Evolutionary conservation across 1,140 invertebrate species (phyloP).

Genomic region (Hycleus phaleratus): DNA sequence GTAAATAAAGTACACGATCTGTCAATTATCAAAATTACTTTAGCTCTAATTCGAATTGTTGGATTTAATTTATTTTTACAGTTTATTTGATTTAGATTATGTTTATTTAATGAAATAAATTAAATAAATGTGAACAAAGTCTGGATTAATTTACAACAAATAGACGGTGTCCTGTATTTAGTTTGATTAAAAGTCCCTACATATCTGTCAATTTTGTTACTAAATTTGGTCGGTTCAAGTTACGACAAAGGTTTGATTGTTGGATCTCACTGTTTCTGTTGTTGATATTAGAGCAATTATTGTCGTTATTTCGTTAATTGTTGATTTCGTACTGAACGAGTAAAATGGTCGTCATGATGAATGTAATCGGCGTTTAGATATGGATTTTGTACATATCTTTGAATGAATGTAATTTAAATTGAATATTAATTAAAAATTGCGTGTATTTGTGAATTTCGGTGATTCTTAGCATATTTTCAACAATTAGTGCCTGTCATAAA

Average conservation of each 20-base stretch:
- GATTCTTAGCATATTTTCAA: neutral
- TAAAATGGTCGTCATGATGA: conserved; percentile 21
- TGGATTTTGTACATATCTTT: conserved; percentile 23
- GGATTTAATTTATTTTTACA: too few species aligned
- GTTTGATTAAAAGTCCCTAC: conserved; percentile 1
- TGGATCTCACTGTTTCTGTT: neutral
- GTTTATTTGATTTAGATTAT: too few species aligned
- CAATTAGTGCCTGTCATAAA: conserved; percentile 22
- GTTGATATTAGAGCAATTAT: too few species aligned
- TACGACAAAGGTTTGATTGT: neutral
- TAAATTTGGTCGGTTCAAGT: neutral
- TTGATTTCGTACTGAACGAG: neutral
- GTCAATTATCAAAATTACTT: too few species aligned
- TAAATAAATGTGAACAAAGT: too few species aligned
- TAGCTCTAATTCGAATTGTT: too few species aligned
- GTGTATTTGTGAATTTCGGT: too few species aligned
- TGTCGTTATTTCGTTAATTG: too few species aligned
- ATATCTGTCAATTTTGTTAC: conserved; percentile 2
- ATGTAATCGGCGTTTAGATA: conserved; percentile 18
- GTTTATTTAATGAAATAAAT: too few species aligned
- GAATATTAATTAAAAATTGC: neutral
- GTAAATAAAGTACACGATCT: too few species aligned
- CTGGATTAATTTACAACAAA: too few species aligned
- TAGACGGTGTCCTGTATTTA: too few species aligned
- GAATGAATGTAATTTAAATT: conserved; percentile 11